Conservation (phyloP, 2,888 invertebrate species). For the Empis stercorea region DNA sequence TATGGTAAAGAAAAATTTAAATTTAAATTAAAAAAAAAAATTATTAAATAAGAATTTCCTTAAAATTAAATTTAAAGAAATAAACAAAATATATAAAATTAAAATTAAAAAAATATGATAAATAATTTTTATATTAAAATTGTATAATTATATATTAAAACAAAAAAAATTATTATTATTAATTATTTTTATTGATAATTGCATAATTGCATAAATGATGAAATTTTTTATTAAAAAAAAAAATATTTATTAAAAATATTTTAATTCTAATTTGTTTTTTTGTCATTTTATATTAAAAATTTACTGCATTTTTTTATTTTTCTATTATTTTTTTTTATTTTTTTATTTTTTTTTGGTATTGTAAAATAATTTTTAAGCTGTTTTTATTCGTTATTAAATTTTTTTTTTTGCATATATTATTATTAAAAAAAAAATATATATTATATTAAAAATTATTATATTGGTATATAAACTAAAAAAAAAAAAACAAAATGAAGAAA, state of each 20-base stretch:
- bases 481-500: neutral
- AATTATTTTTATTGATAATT: neutral
- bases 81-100: constrained; percentile 17
- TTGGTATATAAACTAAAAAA: neutral
- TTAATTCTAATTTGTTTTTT: constrained; percentile 6
- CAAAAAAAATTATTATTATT: constrained; percentile 13
- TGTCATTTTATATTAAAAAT: constrained; percentile 1
- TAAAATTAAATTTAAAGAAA: constrained; percentile 20
- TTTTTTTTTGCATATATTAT: neutral
- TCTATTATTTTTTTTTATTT: neutral
- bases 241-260: constrained; percentile 8
- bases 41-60: constrained; percentile 6
- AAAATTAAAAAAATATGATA: constrained; percentile 15
- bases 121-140: constrained; percentile 19
- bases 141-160: constrained; percentile 22
- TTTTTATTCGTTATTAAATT: constrained; percentile 2
- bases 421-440: neutral
- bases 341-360: neutral
- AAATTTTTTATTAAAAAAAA: constrained; percentile 5
- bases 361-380: constrained; percentile 1
- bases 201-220: no score
- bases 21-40: constrained; percentile 7
- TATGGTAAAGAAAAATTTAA: constrained; percentile 1
- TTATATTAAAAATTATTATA: neutral
- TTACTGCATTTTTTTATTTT: neutral